Conservation (phyloP, 2,888 invertebrate species). For the Ophion obscuratus region DNA sequence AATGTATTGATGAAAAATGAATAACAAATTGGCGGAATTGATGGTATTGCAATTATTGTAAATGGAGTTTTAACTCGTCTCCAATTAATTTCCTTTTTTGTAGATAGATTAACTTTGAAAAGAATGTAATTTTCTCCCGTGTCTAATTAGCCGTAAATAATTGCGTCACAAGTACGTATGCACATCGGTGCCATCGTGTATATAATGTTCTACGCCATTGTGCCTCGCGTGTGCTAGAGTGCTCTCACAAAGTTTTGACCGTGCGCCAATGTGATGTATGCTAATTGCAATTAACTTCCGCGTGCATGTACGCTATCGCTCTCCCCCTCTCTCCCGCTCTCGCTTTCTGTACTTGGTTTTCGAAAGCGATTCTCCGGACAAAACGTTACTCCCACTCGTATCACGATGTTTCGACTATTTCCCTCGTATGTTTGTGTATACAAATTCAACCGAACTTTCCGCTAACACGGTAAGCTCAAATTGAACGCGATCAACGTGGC, state of each 20-base stretch:
- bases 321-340: conserved; percentile 18
- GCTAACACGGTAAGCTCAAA: conserved; percentile 79
- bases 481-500: conserved; percentile 75
- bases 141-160: conserved; percentile 4
- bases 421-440: conserved; percentile 44
- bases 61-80: too few species aligned
- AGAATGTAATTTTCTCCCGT: neutral
- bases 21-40: too few species aligned
- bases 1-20: too few species aligned
- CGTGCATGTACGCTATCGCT: conserved; percentile 72
- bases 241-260: conserved; percentile 57
- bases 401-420: conserved; percentile 69
- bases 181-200: conserved; percentile 26
- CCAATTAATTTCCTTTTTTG: too few species aligned
- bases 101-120: too few species aligned
- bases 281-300: conserved; percentile 81
- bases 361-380: conserved; percentile 24
- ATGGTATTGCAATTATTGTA: too few species aligned
- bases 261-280: conserved; percentile 80
- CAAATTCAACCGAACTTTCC: conserved; percentile 70
- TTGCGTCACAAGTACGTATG: neutral
- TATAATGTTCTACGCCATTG: conserved; percentile 69
- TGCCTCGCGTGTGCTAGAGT: conserved; percentile 73
- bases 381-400: conserved; percentile 19
- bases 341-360: conserved; percentile 20